Percentiles rank a stretch among this genome's conserved stretches.
Conservation (phyloP, 2,888 invertebrate genomes). For the Euclidia mi region DNA sequence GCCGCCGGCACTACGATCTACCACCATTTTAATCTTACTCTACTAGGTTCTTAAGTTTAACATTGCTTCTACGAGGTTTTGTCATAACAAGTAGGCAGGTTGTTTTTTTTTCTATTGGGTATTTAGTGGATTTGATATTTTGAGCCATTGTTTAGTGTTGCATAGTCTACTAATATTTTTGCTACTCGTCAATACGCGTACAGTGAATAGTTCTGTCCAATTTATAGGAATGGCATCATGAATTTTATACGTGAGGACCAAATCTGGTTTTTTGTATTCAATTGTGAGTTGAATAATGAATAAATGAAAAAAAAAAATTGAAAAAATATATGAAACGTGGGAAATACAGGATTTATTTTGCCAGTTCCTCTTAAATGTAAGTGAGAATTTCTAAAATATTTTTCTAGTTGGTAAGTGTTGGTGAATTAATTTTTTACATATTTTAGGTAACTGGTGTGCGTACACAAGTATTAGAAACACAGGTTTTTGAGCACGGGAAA, state of each 20-base stretch:
- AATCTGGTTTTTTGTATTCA: slow-evolving; percentile 78
- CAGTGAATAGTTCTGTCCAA: slow-evolving; percentile 82
- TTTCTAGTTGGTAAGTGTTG: slow-evolving; percentile 87
- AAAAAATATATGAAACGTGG: slow-evolving; percentile 51
- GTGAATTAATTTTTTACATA: slow-evolving; percentile 84
- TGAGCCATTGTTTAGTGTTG: slow-evolving; percentile 84
- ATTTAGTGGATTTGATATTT: slow-evolving; percentile 87
- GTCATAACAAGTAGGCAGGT: slow-evolving; percentile 72
- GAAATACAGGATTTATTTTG: slow-evolving; percentile 88
- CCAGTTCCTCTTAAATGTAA: slow-evolving; percentile 90
- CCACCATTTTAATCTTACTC: slow-evolving; percentile 80
- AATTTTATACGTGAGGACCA: slow-evolving; percentile 85
- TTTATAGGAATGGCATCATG: slow-evolving; percentile 87
- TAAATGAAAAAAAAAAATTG: slow-evolving; percentile 34
- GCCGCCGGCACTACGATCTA: slow-evolving; percentile 56
- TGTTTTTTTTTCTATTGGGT: slow-evolving; percentile 80
- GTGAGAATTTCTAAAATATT: slow-evolving; percentile 89
- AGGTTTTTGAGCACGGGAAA: slow-evolving; percentile 54
- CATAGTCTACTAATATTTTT: slow-evolving; percentile 88
- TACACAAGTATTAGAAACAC: slow-evolving; percentile 78
- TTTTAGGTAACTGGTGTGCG: slow-evolving; percentile 73
- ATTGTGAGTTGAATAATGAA: slow-evolving; percentile 67
- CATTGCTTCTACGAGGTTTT: slow-evolving; percentile 80
- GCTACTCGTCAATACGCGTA: slow-evolving; percentile 79
- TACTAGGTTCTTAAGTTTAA: slow-evolving; percentile 84